Conservation (phyloP, 2,888 invertebrate species). For the Syritta pipiens region DNA sequence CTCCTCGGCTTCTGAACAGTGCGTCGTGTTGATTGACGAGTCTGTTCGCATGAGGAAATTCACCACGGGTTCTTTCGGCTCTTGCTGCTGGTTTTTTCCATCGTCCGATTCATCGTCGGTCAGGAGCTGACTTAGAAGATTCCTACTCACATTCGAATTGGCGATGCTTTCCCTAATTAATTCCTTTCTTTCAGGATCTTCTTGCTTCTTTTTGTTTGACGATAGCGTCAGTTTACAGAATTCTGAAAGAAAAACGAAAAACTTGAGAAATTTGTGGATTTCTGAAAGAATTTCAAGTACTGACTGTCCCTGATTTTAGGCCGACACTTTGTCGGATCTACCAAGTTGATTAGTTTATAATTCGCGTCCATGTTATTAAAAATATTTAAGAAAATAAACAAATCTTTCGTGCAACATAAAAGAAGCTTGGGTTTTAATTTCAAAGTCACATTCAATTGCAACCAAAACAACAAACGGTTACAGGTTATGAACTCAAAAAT, state of each 20-base stretch:
- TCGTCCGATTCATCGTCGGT: constrained; percentile 68
- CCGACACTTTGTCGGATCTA: constrained; percentile 76
- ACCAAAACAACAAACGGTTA: constrained; percentile 62
- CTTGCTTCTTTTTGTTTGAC: constrained; percentile 72
- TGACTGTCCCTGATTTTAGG: constrained; percentile 75
- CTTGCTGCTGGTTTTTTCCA: neutral
- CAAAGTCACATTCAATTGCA: constrained; percentile 25
- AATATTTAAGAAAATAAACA: constrained; percentile 1
- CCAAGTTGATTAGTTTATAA: constrained; percentile 74
- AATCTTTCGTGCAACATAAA: neutral
- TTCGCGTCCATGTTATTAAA: constrained; percentile 49
- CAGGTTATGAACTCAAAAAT: too few species aligned
- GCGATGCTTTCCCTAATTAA: constrained; percentile 4
- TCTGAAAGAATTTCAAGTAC: too few species aligned
- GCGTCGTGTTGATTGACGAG: constrained; percentile 44
- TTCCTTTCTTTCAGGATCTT: constrained; percentile 36
- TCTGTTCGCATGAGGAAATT: constrained; percentile 71
- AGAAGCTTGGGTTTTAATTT: neutral
- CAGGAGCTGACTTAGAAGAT: constrained; percentile 70
- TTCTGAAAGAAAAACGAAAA: constrained; percentile 63
- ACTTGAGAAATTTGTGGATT: neutral
- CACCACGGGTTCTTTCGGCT: constrained; percentile 40
- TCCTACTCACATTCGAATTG: constrained; percentile 71
- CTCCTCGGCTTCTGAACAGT: constrained; percentile 30
- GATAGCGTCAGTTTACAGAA: constrained; percentile 78